Percentiles rank a stretch among this genome's conserved stretches.
These are phyloP conservation scores for Euwallacea fornicatus DNA, from an alignment of 1,140 invertebrate genomes.

Conservation along the genomic window DNA sequence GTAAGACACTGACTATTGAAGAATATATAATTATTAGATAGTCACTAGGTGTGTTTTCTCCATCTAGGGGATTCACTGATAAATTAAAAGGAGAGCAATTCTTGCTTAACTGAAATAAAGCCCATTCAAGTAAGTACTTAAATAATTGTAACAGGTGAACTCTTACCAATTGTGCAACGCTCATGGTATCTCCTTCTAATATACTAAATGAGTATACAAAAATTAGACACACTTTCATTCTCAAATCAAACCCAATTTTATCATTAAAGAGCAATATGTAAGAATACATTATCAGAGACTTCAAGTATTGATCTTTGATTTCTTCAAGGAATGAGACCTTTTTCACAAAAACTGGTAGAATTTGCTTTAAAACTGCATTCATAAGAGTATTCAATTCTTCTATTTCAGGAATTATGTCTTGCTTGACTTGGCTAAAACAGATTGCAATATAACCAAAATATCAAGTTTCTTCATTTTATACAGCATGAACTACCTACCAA, in stretches of 20 bases:
- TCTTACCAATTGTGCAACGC: constrained; percentile 30
- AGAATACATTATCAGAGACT: constrained; percentile 31
- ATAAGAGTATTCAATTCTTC: constrained; percentile 35
- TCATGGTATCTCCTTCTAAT: constrained; percentile 18
- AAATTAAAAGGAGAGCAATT: constrained; percentile 31
- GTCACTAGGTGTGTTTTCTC: constrained; percentile 21
- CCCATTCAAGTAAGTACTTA: background rate
- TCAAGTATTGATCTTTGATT: constrained; percentile 29
- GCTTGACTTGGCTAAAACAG: constrained; percentile 30
- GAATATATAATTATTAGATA: constrained; percentile 36
- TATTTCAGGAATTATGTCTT: constrained; percentile 31
- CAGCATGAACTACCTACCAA: no score
- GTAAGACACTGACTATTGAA: constrained; percentile 35
- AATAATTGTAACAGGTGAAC: background rate
- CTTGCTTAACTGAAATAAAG: constrained; percentile 36
- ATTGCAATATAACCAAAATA: background rate
- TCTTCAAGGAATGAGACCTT: constrained; percentile 28
- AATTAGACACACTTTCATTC: constrained; percentile 39
- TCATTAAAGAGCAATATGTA: constrained; percentile 35
- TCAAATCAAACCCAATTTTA: constrained; percentile 38
- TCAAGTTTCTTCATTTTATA: no score
- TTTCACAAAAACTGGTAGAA: constrained; percentile 38
- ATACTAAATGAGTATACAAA: constrained; percentile 36
- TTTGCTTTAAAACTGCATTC: constrained; percentile 39
- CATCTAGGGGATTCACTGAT: constrained; percentile 26